Base-by-base conservation (phyloP, 2,797 vertebrate genomes). In the Sebastes minor region DNA sequence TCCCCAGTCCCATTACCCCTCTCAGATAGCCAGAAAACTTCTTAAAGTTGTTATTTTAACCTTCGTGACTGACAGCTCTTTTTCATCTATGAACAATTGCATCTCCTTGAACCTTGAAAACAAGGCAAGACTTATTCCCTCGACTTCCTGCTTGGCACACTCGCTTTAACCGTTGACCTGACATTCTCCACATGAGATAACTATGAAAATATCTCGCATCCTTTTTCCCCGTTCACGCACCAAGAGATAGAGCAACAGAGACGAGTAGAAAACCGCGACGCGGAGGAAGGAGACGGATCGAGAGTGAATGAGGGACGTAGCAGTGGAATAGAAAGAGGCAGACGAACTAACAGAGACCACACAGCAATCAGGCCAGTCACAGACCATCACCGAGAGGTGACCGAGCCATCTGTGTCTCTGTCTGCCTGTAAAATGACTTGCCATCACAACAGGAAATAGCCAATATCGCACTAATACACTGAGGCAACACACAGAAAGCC, bases 381-480 rank as follows among this genome's bases (percentile, higher is more conserved):
- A 90, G 88, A 88, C 85, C 89, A 89, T 93, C 87, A 82, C 72
- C 33, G 9, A 84, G 85, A 92, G 90, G 89, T 90, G 89, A 84
- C 57, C 74, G 8, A 78, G 78, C 82, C 90, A 89, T 90, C 87
- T 89, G 91, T 20, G 86, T 78, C 86, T 82, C 83, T 76, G 78
- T 70, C 75, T 10, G 66, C 82, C 75, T 78, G 86, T 76, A 75
- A 83, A 90, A 89, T 88, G 78, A 84, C 74, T 78, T 27, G 52
- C 65, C 86, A 74, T 76, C 89, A 85, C 76, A 90, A 89, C 89
- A 92, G 92, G 90, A 94, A 91, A 91, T 88, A 88, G 81, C 83
- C 91, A 93, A 90, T 93, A 88, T 90, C 22, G 4, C 78, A 82
- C 66, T 87, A 89, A 92, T 86, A 73, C 86, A 82, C 73, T 2